Evolutionary conservation across 2,888 invertebrate genomes (phyloP).

Genomic region (Nemoura dubitans): DNA sequence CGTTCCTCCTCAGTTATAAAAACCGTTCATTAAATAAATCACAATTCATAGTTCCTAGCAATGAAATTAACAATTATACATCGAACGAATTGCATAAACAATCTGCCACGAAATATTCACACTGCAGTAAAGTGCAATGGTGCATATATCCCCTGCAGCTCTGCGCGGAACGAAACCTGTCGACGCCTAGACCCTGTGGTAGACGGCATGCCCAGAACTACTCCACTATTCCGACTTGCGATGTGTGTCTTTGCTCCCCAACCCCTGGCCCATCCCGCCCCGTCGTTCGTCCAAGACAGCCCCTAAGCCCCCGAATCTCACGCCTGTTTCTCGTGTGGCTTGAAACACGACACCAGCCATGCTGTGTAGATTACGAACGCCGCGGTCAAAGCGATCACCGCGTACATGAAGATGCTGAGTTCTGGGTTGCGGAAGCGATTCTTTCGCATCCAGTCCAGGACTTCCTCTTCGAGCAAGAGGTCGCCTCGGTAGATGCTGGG

Average conservation of each 20-base stretch:
- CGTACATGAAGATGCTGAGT: conserved; percentile 93
- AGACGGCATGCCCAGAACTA: conserved; percentile 20
- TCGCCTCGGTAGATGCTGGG: conserved; percentile 94
- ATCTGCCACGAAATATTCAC: no score
- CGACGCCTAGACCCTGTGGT: no score
- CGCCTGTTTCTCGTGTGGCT: conserved; percentile 66
- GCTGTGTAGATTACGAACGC: conserved; percentile 91
- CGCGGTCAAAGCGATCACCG: conserved; percentile 83
- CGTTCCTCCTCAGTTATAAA: no score
- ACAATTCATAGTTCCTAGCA: no score
- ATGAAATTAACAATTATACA: no score
- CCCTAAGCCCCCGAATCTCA: conserved; percentile 36
- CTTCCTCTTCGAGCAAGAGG: conserved; percentile 82
- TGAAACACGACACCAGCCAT: conserved; percentile 90
- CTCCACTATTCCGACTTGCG: neutral
- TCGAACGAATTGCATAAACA: no score
- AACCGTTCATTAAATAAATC: no score
- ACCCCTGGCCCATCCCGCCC: no score
- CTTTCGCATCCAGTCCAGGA: conserved; percentile 91
- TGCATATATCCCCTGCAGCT: no score
- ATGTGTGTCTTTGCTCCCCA: neutral
- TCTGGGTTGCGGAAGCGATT: conserved; percentile 93
- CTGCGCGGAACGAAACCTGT: no score
- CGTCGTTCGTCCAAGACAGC: neutral
- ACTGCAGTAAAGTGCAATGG: no score